Evolutionary conservation across 2,797 vertebrate species (phyloP), one percentile per base, ranked within the genome.

Genomic region (Pogoniulus pusillus): DNA sequence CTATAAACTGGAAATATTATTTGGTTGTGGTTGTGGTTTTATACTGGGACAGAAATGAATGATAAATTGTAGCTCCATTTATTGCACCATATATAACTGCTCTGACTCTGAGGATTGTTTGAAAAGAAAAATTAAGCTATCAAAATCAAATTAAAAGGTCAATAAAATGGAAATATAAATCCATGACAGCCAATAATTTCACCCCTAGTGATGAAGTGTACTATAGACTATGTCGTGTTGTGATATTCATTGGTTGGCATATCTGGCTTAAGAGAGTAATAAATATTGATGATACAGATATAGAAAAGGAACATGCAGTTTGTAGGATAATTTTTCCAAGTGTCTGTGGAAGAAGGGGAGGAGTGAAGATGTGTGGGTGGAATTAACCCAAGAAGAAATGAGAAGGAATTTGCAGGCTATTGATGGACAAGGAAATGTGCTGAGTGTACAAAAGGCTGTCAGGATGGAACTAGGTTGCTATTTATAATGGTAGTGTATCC

Each of bases 141-240:
- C 77, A 79, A 84, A 88, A 88, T 83, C n/a, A n/a, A 96, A 94
- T 95, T 93, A 96, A 92, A 94, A 93, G 83, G 72, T 80, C 74
- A 88, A 82, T 94, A 94, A 96, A 90, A 76, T 47, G 91, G 87
- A 84, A 92, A 88, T 80, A 93, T 69, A 92, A 93, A 85, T 45
- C n/a, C 60, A 87, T 89, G 90, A 65, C 59, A 60, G 64, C 65
- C 91, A 87, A 90, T 92, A 73, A 70, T 72, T 95, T 92, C 63
- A 23, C 5, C 41, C 20, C 8, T 90, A 43, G 43, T 45, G 68
- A 47, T 82, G 47, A 84, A 89, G 80, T 34, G 47, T 39, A 45
- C 55, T 73, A 34, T 57, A 80, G 85, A 92, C 16, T 63, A 59
- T 66, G 87, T 87, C 55, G 57, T 63, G 47, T 72, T 91, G 59